These are phyloP conservation scores for Penaeus indicus DNA, from an alignment of 1,140 invertebrate genomes.

Conservation along the genomic window DNA sequence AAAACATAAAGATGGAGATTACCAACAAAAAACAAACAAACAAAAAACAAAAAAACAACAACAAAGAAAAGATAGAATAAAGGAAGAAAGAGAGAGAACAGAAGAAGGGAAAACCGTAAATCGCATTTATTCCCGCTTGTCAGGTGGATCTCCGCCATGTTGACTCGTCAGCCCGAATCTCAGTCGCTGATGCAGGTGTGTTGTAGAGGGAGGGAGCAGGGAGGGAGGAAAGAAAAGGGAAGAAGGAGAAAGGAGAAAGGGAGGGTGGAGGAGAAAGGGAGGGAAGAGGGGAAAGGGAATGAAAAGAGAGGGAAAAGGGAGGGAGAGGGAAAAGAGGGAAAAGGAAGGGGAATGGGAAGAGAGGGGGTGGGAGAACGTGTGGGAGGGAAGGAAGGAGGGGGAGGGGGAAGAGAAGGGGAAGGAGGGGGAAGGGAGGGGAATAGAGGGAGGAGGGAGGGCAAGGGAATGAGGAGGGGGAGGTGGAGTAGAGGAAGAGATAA, in stretches of 20 bases:
- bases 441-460: too few species aligned
- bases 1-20: too few species aligned
- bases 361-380: background rate
- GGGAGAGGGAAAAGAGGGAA: background rate
- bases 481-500: too few species aligned
- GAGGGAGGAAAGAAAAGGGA: background rate
- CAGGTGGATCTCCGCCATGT: too few species aligned
- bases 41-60: background rate
- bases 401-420: background rate
- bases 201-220: background rate
- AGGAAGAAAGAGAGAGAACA: background rate
- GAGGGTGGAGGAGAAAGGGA: background rate
- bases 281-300: background rate
- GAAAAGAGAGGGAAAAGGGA: background rate
- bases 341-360: too few species aligned
- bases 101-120: background rate
- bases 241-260: background rate
- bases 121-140: too few species aligned
- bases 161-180: too few species aligned
- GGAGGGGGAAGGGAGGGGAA: background rate
- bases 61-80: background rate
- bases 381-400: background rate
- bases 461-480: too few species aligned
- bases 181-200: background rate
- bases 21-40: too few species aligned